Evolutionary conservation across 1,140 invertebrate species (phyloP).

Genomic region (Caenorhabditis elegans): WBcel235 BX284606.5:5099501-5100000

Average conservation of each 20-base stretch:
- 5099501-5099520: too few relatives aligned
- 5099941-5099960: not conserved
- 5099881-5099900: constrained; percentile 26
- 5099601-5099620: too few relatives aligned
- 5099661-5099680: too few relatives aligned
- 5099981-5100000: constrained; percentile 12
- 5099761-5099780: not conserved
- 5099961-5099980: not conserved
- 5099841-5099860: not conserved
- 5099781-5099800: not conserved
- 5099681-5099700: too few relatives aligned
- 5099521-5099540: too few relatives aligned
- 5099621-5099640: too few relatives aligned
- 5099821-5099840: not conserved
- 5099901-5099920: not conserved
- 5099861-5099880: constrained; percentile 11
- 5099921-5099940: not conserved
- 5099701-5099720: too few relatives aligned
- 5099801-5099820: not conserved
- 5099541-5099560: too few relatives aligned
- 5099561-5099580: too few relatives aligned
- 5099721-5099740: not conserved
- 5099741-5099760: not conserved
- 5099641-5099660: too few relatives aligned
- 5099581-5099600: too few relatives aligned